These are phyloP conservation scores for Meteorus sp. DNA, from an alignment of 1,140 invertebrate genomes.

Conservation along the genomic window DNA sequence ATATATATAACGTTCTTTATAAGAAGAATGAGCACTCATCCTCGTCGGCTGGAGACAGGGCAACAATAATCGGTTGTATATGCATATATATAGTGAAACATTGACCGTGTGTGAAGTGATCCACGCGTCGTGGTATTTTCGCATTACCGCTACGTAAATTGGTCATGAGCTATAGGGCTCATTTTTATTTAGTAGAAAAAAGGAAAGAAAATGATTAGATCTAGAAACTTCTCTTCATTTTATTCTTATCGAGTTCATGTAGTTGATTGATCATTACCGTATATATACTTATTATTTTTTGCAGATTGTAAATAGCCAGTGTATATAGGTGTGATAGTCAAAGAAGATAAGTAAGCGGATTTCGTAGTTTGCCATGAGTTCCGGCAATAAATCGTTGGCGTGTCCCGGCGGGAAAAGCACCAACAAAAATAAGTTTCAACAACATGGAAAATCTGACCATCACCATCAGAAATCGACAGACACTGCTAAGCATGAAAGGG, in stretches of 20 bases:
- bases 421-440: conserved; percentile 51
- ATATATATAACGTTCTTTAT: neutral
- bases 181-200: too few relatives aligned
- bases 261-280: neutral
- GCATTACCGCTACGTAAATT: too few relatives aligned
- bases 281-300: conserved; percentile 37
- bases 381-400: conserved; percentile 54
- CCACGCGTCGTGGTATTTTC: too few relatives aligned
- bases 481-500: conserved; percentile 54
- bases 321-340: conserved; percentile 58
- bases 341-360: conserved; percentile 45
- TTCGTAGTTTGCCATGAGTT: conserved; percentile 55
- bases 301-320: conserved; percentile 62
- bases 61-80: neutral
- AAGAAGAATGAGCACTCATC: neutral
- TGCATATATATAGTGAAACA: neutral
- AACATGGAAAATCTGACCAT: conserved; percentile 55
- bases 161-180: too few relatives aligned
- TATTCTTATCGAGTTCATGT: neutral
- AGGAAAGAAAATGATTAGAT: too few relatives aligned
- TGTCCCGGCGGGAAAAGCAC: conserved; percentile 52
- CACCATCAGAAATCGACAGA: conserved; percentile 54
- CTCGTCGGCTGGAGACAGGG: neutral
- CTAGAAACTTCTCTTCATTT: neutral
- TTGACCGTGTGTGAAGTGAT: neutral